Conservation (phyloP, 1,140 invertebrate species). For the Lycorma delicatula region DNA sequence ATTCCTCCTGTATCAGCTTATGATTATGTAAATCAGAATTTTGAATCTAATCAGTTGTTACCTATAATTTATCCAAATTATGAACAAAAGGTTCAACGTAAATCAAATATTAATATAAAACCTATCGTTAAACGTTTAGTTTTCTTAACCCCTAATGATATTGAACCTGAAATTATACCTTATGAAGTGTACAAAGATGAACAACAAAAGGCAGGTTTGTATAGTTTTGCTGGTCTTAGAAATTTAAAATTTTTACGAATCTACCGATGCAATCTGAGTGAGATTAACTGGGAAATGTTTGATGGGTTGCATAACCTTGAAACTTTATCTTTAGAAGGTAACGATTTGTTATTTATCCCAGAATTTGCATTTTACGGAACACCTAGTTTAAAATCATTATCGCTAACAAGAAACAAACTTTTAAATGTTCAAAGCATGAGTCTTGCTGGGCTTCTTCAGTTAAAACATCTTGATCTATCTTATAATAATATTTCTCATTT, state of each 20-base stretch:
- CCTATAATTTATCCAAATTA: background rate
- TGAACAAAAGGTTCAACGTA: background rate
- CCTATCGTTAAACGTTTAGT: background rate
- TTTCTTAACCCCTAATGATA: background rate
- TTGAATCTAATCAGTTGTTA: background rate
- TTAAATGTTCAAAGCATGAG: conserved; percentile 53
- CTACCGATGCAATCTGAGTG: conserved; percentile 47
- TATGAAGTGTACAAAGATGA: conserved; percentile 51
- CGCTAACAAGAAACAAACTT: conserved; percentile 52
- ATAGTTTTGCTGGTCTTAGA: conserved; percentile 46
- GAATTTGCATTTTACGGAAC: conserved; percentile 60
- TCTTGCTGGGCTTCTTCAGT: conserved; percentile 51
- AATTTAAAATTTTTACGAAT: conserved; percentile 48
- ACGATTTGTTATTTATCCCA: conserved; percentile 51
- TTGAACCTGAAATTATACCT: conserved; percentile 47
- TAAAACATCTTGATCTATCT: conserved; percentile 54
- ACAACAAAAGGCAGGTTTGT: conserved; percentile 39
- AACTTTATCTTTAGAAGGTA: conserved; percentile 52
- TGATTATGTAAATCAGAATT: background rate
- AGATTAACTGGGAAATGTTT: conserved; percentile 61
- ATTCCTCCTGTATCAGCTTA: background rate
- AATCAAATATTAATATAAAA: conserved; percentile 2
- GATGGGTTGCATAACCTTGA: conserved; percentile 49
- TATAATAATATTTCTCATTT: conserved; percentile 55
- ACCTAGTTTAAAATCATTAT: conserved; percentile 49